These are phyloP conservation scores for Drosophila pruinosa DNA, from an alignment of 1,140 invertebrate species.

Conservation along the genomic window DNA sequence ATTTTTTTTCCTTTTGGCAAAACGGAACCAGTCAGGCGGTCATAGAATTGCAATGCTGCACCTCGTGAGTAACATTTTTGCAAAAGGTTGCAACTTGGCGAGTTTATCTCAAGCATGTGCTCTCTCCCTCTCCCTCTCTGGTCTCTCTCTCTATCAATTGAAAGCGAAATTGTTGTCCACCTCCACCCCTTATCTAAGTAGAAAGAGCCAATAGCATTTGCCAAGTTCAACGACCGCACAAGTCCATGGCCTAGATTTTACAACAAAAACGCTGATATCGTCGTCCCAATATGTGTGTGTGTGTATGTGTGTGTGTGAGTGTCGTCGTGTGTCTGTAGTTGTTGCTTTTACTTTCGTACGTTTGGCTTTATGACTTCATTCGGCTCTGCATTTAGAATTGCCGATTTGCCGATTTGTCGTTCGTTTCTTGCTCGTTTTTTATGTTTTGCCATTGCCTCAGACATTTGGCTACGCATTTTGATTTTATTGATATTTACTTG, in stretches of 20 bases:
- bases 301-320: background rate
- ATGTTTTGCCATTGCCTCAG: background rate
- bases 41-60: background rate
- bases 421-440: background rate
- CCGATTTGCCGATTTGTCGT: constrained; percentile 39
- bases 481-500: constrained; percentile 6
- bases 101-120: background rate
- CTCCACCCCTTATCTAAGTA: constrained; percentile 1
- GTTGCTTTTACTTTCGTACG: constrained; percentile 74
- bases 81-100: background rate
- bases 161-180: constrained; percentile 53
- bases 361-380: constrained; percentile 18
- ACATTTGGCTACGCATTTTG: constrained; percentile 6
- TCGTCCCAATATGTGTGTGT: background rate
- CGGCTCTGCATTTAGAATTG: constrained; percentile 42
- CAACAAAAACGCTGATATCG: constrained; percentile 46
- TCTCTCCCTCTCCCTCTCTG: background rate
- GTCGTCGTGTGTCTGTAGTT: background rate
- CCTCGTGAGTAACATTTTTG: constrained; percentile 10
- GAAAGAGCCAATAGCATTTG: constrained; percentile 39
- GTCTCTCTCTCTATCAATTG: constrained; percentile 35
- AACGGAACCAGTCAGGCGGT: constrained; percentile 19
- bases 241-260: constrained; percentile 81
- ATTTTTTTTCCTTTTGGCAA: background rate
- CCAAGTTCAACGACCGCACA: constrained; percentile 79